Evolutionary conservation across 1,140 invertebrate species (phyloP).

Genomic region (Sycobia sp.): DNA sequence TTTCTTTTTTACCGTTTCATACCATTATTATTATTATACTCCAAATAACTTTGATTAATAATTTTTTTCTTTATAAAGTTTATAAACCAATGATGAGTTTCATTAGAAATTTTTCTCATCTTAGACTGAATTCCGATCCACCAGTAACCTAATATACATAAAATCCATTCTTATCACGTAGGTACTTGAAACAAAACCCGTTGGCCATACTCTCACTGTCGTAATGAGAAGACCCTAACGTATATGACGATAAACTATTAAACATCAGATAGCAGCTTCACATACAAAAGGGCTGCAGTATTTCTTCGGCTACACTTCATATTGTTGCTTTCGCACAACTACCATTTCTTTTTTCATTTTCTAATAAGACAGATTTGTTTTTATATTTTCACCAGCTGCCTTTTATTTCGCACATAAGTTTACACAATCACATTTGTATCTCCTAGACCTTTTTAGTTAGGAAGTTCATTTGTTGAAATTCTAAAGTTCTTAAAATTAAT

Average conservation of each 20-base stretch:
- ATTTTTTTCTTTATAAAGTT: neutral
- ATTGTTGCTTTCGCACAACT: slow-evolving; percentile 26
- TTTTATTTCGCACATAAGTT: slow-evolving; percentile 38
- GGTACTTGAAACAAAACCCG: slow-evolving; percentile 18
- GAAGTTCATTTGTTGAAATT: slow-evolving; percentile 9
- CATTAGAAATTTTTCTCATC: slow-evolving; percentile 14
- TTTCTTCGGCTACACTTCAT: slow-evolving; percentile 38
- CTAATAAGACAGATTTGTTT: no score
- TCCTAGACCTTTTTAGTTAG: neutral
- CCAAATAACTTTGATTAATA: neutral
- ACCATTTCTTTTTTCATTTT: slow-evolving; percentile 23
- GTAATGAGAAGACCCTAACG: slow-evolving; percentile 30
- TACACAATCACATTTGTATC: slow-evolving; percentile 14
- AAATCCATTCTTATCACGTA: slow-evolving; percentile 4
- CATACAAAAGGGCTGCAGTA: slow-evolving; percentile 62
- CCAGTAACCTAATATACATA: slow-evolving; percentile 4
- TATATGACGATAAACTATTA: slow-evolving; percentile 48
- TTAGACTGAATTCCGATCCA: slow-evolving; percentile 14
- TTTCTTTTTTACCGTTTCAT: slow-evolving; percentile 15
- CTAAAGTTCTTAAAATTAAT: neutral
- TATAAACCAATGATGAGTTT: slow-evolving; percentile 12
- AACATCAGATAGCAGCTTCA: slow-evolving; percentile 58
- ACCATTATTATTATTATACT: slow-evolving; percentile 10
- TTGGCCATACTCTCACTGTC: slow-evolving; percentile 13
- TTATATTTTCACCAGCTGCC: slow-evolving; percentile 46